Evolutionary conservation across 2,888 invertebrate genomes (phyloP).

Genomic region (Oxytorus armatus): DNA sequence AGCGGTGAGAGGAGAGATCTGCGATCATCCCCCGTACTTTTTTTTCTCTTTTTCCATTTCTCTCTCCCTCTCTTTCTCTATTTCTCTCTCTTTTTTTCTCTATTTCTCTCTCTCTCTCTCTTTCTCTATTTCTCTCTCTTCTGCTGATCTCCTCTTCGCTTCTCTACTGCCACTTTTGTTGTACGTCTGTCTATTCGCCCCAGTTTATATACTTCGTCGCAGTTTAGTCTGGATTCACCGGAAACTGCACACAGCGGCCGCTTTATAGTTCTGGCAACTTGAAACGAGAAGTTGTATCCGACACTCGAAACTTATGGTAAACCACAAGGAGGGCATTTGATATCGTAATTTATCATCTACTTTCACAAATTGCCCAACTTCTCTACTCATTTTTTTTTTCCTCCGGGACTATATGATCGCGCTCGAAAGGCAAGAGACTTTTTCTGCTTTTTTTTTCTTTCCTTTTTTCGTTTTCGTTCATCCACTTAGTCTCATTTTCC

Average conservation of each 20-base stretch:
- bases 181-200: constrained; percentile 9
- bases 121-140: too few species aligned
- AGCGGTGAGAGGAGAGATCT: constrained; percentile 10
- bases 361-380: constrained; percentile 30
- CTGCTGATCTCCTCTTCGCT: too few species aligned
- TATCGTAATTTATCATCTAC: constrained; percentile 23
- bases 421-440: not conserved
- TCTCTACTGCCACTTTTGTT: constrained; percentile 23
- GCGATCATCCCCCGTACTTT: too few species aligned
- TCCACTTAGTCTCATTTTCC: not conserved
- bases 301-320: constrained; percentile 18
- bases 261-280: constrained; percentile 18
- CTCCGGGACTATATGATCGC: too few species aligned
- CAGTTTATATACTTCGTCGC: constrained; percentile 24
- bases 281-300: constrained; percentile 20
- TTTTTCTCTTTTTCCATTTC: too few species aligned
- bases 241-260: constrained; percentile 14
- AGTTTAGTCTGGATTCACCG: constrained; percentile 22
- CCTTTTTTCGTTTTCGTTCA: not conserved
- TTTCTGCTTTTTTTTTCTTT: not conserved
- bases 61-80: too few species aligned
- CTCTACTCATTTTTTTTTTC: too few species aligned
- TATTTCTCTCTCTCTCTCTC: too few species aligned
- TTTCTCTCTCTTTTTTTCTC: too few species aligned
- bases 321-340: constrained; percentile 21